Conservation (phyloP, 2,797 vertebrate species). For the Phoeniculus purpureus region DNA sequence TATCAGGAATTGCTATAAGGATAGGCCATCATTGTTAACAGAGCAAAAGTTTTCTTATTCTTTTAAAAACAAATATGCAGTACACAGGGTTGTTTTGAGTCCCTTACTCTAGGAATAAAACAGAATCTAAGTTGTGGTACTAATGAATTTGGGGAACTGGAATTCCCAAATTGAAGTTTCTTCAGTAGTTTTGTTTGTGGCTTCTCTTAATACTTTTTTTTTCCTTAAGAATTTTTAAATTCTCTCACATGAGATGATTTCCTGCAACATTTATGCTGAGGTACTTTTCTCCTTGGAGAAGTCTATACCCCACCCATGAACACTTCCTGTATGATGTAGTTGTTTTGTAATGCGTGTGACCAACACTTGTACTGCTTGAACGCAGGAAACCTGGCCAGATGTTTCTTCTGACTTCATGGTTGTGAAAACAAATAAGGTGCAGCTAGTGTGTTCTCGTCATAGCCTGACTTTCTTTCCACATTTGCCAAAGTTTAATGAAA, state of each 20-base stretch:
- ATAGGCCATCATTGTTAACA: neutral
- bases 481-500: neutral
- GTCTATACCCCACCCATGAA: neutral
- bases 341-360: neutral
- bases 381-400: neutral
- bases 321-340: slow-evolving; percentile 20
- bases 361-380: neutral
- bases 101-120: neutral
- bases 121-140: neutral
- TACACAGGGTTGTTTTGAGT: neutral
- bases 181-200: neutral
- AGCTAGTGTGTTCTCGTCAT: neutral
- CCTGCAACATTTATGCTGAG: neutral
- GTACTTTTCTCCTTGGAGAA: neutral
- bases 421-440: neutral
- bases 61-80: neutral
- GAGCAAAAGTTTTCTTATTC: neutral
- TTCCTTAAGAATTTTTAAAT: neutral
- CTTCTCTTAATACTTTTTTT: neutral
- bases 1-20: neutral
- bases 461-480: rapidly evolving
- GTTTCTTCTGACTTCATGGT: neutral
- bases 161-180: neutral
- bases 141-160: neutral
- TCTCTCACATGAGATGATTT: neutral